phyloP scores from a whole-genome alignment of 2,113 vertebrate genomes.

The Jacana jacana region DNA sequence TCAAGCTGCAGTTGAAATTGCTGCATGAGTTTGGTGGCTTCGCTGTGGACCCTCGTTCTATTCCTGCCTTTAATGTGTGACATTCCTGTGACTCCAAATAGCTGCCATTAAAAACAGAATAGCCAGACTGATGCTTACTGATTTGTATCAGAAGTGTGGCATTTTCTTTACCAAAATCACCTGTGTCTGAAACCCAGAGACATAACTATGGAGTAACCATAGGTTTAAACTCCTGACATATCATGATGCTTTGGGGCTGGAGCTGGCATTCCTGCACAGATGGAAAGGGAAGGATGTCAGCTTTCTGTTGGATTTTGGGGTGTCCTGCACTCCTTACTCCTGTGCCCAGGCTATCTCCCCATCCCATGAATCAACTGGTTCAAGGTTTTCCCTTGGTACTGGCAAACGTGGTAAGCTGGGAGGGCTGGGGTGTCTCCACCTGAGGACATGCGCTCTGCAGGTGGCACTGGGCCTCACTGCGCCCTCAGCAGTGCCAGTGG shows the following conservation, averaged over 20 bases:
- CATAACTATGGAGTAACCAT: not conserved
- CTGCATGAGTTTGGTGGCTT: not conserved
- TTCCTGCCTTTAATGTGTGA: not conserved
- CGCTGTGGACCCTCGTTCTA: not conserved
- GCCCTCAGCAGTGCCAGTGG: rapidly evolving
- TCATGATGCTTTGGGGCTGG: rapidly evolving
- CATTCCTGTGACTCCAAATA: not conserved
- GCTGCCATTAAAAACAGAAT: not conserved
- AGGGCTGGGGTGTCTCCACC: rapidly evolving
- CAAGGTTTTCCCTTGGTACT: not conserved
- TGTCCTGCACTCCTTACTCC: rapidly evolving
- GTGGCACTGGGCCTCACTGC: rapidly evolving
- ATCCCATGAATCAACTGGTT: not conserved
- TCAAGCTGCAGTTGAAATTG: not conserved
- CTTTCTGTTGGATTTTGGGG: not conserved
- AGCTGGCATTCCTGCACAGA: not conserved
- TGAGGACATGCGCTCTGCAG: not conserved
- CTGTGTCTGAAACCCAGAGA: not conserved
- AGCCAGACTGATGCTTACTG: not conserved
- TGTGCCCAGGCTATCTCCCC: not conserved
- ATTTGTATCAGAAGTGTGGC: not conserved
- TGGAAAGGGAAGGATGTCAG: rapidly evolving
- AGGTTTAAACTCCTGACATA: not conserved
- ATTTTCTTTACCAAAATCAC: not conserved
- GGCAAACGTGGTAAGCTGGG: not conserved